Evolutionary conservation across 2,888 invertebrate species (phyloP).

Genomic region (Drepana falcataria): DNA sequence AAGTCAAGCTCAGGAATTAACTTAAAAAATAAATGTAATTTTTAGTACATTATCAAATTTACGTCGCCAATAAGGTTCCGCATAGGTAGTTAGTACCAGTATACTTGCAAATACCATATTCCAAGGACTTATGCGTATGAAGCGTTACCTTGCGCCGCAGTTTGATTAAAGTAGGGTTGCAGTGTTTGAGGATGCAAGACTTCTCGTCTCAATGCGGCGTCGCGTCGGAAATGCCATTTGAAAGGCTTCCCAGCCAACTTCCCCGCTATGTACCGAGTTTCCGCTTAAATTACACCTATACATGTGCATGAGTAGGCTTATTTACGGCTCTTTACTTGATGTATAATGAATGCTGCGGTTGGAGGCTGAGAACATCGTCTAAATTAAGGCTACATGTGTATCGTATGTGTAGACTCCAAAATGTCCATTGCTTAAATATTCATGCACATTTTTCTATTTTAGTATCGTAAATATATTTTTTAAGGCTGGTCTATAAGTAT

Average conservation of each 20-base stretch:
- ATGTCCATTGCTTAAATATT: too few species aligned
- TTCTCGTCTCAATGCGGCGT: conserved; percentile 8
- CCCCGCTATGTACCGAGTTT: conserved; percentile 17
- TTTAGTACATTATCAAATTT: too few species aligned
- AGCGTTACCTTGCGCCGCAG: conserved; percentile 8
- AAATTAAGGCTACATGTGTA: not conserved
- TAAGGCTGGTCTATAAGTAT: too few species aligned
- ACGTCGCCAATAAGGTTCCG: too few species aligned
- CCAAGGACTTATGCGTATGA: not conserved
- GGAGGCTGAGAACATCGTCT: not conserved
- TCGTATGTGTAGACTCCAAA: too few species aligned
- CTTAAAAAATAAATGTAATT: too few species aligned
- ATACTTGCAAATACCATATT: not conserved
- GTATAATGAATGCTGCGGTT: not conserved
- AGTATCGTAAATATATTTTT: too few species aligned
- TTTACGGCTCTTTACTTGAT: conserved; percentile 11
- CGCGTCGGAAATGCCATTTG: conserved; percentile 21
- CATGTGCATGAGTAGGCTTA: conserved; percentile 20
- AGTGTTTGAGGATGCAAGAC: conserved; percentile 5
- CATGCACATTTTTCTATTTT: too few species aligned
- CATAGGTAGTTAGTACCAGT: too few species aligned
- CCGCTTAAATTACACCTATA: conserved; percentile 22
- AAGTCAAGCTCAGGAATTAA: too few species aligned
- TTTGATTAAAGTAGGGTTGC: conserved; percentile 18
- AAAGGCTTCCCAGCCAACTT: conserved; percentile 29